These are phyloP conservation scores for Drosophila lutescens DNA, from an alignment of 2,888 invertebrate genomes.

Conservation along the genomic window DNA sequence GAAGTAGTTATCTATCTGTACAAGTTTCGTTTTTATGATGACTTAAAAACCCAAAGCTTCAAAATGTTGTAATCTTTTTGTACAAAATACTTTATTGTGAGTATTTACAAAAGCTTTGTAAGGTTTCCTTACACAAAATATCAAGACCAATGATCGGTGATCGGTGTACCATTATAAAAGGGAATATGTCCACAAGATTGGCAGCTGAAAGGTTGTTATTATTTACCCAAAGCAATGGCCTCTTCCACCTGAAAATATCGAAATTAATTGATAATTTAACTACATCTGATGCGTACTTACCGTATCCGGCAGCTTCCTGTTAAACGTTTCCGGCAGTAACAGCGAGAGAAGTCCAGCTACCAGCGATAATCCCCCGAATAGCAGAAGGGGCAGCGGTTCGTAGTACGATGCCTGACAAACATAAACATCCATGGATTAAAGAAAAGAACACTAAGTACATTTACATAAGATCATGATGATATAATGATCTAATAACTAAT, in stretches of 20 bases:
- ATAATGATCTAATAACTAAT: too few species aligned
- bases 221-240: slow-evolving; percentile 64
- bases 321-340: slow-evolving; percentile 88
- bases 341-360: slow-evolving; percentile 85
- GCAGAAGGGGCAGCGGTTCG: slow-evolving; percentile 85
- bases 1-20: too few species aligned
- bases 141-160: neutral
- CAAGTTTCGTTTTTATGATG: too few species aligned
- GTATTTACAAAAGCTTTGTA: neutral
- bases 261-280: neutral
- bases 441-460: too few species aligned
- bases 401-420: slow-evolving; percentile 85
- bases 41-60: neutral
- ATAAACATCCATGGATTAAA: neutral
- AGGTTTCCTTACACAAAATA: neutral
- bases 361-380: slow-evolving; percentile 86
- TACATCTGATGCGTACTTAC: slow-evolving; percentile 69
- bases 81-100: neutral
- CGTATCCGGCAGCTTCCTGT: slow-evolving; percentile 87
- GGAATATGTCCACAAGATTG: neutral
- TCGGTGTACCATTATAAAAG: neutral
- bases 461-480: too few species aligned
- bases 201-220: neutral
- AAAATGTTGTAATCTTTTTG: neutral
- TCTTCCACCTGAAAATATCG: slow-evolving; percentile 67